A percentile compares a stretch with the other conserved stretches of the same genome.
Evolutionary conservation across 23 tunicate species (phyloP).

Genomic region (Halocynthia aurantium): DNA sequence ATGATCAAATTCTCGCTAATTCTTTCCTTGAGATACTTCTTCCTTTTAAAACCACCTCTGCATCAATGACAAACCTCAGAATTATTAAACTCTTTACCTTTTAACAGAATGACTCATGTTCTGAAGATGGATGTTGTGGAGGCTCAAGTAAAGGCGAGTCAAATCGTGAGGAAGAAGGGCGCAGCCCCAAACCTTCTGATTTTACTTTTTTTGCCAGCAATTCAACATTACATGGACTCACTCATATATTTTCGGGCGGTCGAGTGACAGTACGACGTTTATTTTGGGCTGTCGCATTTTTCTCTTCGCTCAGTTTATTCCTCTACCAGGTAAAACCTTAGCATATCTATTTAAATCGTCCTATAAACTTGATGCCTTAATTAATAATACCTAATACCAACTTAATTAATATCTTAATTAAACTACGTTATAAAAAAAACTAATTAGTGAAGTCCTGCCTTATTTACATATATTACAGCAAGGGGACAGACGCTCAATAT

Average conservation of each 20-base stretch:
- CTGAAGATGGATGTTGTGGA: no score
- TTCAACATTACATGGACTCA: constrained; percentile 76
- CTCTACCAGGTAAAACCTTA: constrained; percentile 46
- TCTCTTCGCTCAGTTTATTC: constrained; percentile 39
- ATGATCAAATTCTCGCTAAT: no score
- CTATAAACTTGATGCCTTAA: no score
- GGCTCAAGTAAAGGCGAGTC: no score
- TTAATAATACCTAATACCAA: not conserved
- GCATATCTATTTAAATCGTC: no score
- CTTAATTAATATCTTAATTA: not conserved
- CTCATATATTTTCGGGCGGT: constrained; percentile 46
- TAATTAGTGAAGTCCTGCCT: no score
- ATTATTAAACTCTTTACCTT: no score
- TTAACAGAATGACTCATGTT: no score
- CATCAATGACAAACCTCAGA: no score
- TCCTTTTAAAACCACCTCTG: no score
- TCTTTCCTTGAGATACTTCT: no score
- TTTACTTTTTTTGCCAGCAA: constrained; percentile 67
- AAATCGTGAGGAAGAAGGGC: constrained; percentile 9
- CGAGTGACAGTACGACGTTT: constrained; percentile 33
- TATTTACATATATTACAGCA: not conserved
- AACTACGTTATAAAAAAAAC: not conserved
- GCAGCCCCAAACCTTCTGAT: constrained; percentile 56
- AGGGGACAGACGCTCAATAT: not conserved
- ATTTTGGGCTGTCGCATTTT: constrained; percentile 64